Conservation (phyloP, 64 coral and sea anemone genomes). For the Montipora capricornis region DNA sequence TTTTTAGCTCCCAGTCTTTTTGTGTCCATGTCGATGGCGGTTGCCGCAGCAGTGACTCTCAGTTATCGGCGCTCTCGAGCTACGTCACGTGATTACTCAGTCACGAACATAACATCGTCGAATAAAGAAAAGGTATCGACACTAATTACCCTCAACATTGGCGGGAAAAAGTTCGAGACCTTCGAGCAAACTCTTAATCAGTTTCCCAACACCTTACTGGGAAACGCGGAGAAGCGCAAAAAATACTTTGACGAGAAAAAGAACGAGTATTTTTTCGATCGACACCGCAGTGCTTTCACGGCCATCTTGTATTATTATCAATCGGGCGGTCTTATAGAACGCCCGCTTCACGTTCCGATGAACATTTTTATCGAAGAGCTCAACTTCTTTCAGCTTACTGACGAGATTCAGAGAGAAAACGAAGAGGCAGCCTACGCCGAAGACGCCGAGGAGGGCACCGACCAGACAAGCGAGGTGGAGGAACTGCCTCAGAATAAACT, state of each 20-base stretch:
- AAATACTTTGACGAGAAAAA: constrained; percentile 79
- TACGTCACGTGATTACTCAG: constrained; percentile 24
- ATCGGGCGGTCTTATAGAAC: constrained; percentile 80
- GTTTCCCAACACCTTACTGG: constrained; percentile 89
- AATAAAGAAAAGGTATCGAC: neutral
- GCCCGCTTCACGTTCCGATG: constrained; percentile 70
- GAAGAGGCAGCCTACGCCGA: constrained; percentile 53
- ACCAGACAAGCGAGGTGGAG: neutral
- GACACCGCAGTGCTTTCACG: constrained; percentile 86
- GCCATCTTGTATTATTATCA: constrained; percentile 96
- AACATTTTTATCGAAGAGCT: constrained; percentile 89
- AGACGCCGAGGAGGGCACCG: constrained; percentile 35
- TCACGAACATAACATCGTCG: neutral
- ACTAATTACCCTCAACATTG: constrained; percentile 80
- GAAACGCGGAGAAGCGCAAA: constrained; percentile 74
- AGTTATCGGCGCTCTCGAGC: constrained; percentile 44
- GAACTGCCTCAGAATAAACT: constrained; percentile 70
- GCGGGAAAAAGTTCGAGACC: constrained; percentile 88
- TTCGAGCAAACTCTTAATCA: constrained; percentile 82
- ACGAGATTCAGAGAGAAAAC: constrained; percentile 84
- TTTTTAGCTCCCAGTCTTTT: neutral
- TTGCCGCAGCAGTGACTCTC: constrained; percentile 31
- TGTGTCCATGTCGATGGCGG: constrained; percentile 31
- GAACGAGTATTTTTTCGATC: constrained; percentile 92
- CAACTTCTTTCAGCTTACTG: constrained; percentile 86